phyloP scores from a whole-genome alignment of 2,113 vertebrate species.

The Perca schrenkii region DNA sequence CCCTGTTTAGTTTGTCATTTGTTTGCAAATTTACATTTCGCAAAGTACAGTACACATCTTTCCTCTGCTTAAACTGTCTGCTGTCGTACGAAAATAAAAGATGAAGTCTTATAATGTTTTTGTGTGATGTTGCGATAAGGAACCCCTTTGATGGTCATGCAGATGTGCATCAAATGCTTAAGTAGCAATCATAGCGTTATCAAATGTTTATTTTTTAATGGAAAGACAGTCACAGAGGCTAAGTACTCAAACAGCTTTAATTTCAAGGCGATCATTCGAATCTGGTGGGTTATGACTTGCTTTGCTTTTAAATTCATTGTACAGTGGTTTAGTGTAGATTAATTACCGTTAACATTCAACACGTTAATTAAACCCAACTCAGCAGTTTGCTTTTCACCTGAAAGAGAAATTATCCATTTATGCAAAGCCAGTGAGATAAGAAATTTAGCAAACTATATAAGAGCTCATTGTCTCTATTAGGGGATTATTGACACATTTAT shows the following conservation, averaged over 20 bases:
- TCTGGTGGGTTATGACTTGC: not conserved
- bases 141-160: not conserved
- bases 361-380: constrained; percentile 20
- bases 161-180: not conserved
- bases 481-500: not conserved
- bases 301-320: not conserved
- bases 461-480: constrained; percentile 8
- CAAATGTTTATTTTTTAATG: not conserved
- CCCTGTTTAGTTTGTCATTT: constrained; percentile 23
- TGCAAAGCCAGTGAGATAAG: constrained; percentile 9
- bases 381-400: constrained; percentile 12
- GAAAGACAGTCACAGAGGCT: not conserved
- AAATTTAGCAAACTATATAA: not conserved
- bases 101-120: constrained; percentile 7
- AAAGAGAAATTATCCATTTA: constrained; percentile 17
- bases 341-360: not conserved
- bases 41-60: constrained; percentile 43
- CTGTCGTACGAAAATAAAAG: constrained; percentile 69
- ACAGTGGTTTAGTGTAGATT: not conserved
- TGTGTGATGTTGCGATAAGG: constrained; percentile 41
- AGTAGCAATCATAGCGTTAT: not conserved
- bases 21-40: constrained; percentile 33
- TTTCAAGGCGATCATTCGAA: not conserved
- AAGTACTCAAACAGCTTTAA: not conserved
- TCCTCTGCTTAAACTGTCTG: constrained; percentile 64